These are phyloP conservation scores for Chrysocyon brachyurus DNA, from an alignment of 2,797 vertebrate genomes.

Conservation along the genomic window DNA sequence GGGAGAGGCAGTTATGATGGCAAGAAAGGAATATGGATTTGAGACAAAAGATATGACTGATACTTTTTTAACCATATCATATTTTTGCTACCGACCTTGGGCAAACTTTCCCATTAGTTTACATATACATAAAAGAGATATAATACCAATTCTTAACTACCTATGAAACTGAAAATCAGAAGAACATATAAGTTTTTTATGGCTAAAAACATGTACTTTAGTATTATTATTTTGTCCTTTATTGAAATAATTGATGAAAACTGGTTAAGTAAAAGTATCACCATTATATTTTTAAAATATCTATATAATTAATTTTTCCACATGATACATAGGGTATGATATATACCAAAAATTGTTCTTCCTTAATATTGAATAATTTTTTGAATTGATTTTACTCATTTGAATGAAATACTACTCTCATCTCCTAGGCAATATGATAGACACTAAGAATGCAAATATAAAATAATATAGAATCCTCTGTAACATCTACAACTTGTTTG, in stretches of 20 bases:
- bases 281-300: neutral
- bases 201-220: neutral
- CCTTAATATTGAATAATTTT: neutral
- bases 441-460: neutral
- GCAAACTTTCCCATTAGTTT: neutral
- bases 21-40: neutral
- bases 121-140: neutral
- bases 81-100: neutral
- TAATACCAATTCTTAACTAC: neutral
- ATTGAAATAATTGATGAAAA: neutral
- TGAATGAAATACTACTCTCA: neutral
- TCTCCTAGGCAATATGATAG: neutral
- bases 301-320: neutral
- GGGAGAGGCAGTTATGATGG: neutral
- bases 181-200: neutral
- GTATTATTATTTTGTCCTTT: neutral
- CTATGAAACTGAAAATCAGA: neutral
- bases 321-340: neutral
- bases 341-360: neutral
- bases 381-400: neutral
- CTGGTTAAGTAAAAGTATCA: neutral
- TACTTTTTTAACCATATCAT: neutral
- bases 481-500: neutral
- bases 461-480: neutral
- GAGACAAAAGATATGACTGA: neutral